Evolutionary conservation across 2,888 invertebrate species (phyloP).

Genomic region (Antheraea yamamai): DNA sequence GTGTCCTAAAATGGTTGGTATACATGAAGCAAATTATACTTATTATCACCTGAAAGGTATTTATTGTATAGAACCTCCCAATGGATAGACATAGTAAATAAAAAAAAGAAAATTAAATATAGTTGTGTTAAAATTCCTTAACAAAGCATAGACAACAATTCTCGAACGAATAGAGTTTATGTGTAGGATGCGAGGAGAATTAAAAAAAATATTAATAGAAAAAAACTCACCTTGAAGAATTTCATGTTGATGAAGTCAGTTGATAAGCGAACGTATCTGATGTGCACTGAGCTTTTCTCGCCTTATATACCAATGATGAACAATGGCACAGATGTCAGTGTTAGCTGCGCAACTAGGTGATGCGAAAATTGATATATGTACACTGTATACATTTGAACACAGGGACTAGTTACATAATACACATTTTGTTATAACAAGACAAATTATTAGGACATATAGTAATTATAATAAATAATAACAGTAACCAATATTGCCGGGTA

Average conservation of each 20-base stretch:
- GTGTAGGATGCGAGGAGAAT: neutral
- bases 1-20: too few relatives aligned
- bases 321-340: neutral
- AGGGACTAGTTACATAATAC: too few relatives aligned
- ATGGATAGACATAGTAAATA: neutral
- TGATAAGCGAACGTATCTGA: neutral
- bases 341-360: neutral
- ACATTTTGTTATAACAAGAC: too few relatives aligned
- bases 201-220: neutral
- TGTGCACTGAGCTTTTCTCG: neutral
- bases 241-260: conserved; percentile 13
- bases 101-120: too few relatives aligned
- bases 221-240: neutral
- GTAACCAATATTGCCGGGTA: too few relatives aligned
- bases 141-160: neutral
- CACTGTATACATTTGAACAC: too few relatives aligned
- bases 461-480: too few relatives aligned
- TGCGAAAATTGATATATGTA: too few relatives aligned
- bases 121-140: neutral
- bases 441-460: too few relatives aligned
- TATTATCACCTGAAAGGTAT: neutral
- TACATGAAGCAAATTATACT: neutral
- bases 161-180: too few relatives aligned
- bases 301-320: conserved; percentile 2
- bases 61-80: too few relatives aligned